Evolutionary conservation across 1,140 invertebrate genomes (phyloP), one percentile per base, ranked within the genome.

Genomic region (Ceratina australensis): DNA sequence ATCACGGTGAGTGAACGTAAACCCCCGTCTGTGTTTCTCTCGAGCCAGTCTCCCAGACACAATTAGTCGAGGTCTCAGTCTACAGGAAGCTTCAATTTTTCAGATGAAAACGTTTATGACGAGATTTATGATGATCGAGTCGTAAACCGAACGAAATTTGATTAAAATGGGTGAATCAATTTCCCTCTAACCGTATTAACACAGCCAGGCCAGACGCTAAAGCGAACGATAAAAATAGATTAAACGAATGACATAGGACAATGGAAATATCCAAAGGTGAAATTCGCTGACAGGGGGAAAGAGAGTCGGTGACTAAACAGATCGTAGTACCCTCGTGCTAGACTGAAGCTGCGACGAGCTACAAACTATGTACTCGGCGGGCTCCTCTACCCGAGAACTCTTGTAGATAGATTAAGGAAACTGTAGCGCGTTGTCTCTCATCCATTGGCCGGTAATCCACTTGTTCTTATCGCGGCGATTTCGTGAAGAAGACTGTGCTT

Each of bases 401-500:
- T 49, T 24, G 64, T 3, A 33, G n/a, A n/a, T 42, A 42, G 10
- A 66, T 49, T 49, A 20, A 49, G 15, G 33, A 22, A 64, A 16
- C 5, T 64, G 63, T 64, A 22, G n/a, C 28, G 24, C 76, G 71
- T 54, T 52, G 47, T 65, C n/a, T 49, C 15, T 42, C 33, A 66
- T 57, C 20, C n/a, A 15, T 50, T 59, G 50, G 69, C 56, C 20
- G 15, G n/a, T 65, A 65, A 84, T 76, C 77, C 72, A 73, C 78
- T 80, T 64, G 80, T 72, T 72, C 81, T 80, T 77, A 80, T 84
- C 82, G 47, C 69, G 69, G 33, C 67, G 81, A 83, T 83, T 83
- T 61, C 69, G 54, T 20, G 69, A 83, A 74, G 69, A 82, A 76
- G 72, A 74, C 63, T 69, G 80, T 57, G 75, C 80, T 69, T 72